Percentiles rank a stretch among this genome's conserved stretches.
These are phyloP conservation scores for Glaucopsyche alexis DNA, from an alignment of 2,888 invertebrate genomes.

Conservation along the genomic window DNA sequence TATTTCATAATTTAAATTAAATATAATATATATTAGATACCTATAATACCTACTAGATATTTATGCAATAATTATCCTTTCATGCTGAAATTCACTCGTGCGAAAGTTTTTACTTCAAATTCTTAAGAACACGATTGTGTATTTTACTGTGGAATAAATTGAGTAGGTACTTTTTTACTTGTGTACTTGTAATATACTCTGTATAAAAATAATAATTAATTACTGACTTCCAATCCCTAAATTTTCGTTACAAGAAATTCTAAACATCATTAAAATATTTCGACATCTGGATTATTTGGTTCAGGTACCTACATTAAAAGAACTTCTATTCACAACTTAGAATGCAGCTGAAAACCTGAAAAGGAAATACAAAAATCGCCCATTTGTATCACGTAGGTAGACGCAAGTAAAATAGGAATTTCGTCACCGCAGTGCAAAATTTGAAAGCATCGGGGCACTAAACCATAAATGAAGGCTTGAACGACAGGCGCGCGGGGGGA, in stretches of 20 bases:
- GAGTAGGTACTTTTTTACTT: too few relatives aligned
- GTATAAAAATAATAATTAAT: too few relatives aligned
- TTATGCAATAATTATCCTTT: neutral
- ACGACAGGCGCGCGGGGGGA: slow-evolving; percentile 58
- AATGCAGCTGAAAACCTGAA: slow-evolving; percentile 4
- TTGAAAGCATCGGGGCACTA: slow-evolving; percentile 47
- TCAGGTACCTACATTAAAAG: neutral
- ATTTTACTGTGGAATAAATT: too few relatives aligned
- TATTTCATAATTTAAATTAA: slow-evolving; percentile 11
- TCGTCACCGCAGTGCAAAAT: slow-evolving; percentile 44
- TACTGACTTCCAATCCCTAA: too few relatives aligned
- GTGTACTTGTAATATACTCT: too few relatives aligned
- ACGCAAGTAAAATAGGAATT: slow-evolving; percentile 41
- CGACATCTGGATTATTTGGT: neutral
- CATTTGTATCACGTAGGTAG: slow-evolving; percentile 29
- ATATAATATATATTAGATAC: too few relatives aligned
- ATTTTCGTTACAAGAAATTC: neutral
- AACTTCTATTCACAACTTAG: slow-evolving; percentile 5
- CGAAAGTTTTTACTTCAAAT: neutral
- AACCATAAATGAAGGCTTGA: slow-evolving; percentile 52
- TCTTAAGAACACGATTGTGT: too few relatives aligned
- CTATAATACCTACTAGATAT: too few relatives aligned
- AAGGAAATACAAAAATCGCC: slow-evolving; percentile 20
- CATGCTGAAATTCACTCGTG: neutral
- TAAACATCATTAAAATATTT: neutral